phyloP scores from a whole-genome alignment of 2,113 vertebrate genomes.

The Phaethon lepturus region DNA sequence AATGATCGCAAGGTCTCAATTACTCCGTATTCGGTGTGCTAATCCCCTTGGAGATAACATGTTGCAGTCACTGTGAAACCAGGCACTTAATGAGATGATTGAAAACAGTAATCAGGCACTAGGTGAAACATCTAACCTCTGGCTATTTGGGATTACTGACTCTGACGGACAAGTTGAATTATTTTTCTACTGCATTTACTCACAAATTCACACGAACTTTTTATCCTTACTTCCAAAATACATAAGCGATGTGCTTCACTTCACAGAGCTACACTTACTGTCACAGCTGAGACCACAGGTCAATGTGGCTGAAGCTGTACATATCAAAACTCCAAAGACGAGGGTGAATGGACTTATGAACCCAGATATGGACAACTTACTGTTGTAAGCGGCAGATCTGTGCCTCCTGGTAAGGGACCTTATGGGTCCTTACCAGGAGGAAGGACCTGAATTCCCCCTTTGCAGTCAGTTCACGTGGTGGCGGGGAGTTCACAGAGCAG shows the following conservation, averaged over 20 bases:
- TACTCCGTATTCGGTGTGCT: neutral
- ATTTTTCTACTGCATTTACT: neutral
- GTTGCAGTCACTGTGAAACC: neutral
- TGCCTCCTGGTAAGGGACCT: neutral
- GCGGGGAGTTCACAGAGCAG: neutral
- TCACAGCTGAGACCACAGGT: neutral
- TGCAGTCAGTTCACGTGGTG: neutral
- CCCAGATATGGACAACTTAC: neutral
- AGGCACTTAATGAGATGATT: conserved; percentile 5
- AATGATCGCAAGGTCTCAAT: neutral
- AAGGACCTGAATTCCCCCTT: neutral
- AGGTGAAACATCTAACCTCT: neutral
- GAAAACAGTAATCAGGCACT: neutral
- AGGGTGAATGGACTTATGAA: neutral
- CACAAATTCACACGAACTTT: neutral
- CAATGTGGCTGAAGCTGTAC: neutral
- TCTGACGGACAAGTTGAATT: neutral
- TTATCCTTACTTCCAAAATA: neutral
- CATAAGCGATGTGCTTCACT: neutral
- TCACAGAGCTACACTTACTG: neutral
- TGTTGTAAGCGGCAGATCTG: neutral
- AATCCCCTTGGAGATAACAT: neutral
- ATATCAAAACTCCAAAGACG: neutral
- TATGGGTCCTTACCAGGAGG: no score
- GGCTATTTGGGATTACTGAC: neutral